Conservation (phyloP, 2,797 vertebrate species). For the Gambusia yucatana region DNA sequence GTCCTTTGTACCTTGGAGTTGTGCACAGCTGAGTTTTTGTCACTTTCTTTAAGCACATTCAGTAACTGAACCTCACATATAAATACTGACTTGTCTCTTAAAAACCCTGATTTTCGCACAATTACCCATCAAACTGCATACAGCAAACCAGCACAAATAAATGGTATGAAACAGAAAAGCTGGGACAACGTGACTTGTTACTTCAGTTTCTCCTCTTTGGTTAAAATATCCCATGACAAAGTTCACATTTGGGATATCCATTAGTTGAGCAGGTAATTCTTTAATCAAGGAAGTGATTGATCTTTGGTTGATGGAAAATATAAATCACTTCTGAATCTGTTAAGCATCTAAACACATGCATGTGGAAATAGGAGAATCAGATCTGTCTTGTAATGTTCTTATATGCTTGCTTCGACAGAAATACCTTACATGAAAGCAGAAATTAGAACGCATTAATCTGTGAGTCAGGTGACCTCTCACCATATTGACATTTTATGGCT, state of each 20-base stretch:
- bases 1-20: too few species aligned
- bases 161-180: background rate
- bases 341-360: background rate
- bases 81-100: background rate
- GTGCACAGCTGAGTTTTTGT: too few species aligned
- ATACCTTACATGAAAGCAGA: background rate
- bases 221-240: background rate
- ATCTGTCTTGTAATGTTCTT: background rate
- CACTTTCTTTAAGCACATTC: too few species aligned
- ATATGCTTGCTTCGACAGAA: background rate
- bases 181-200: background rate
- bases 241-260: background rate
- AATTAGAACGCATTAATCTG: background rate
- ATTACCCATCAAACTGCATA: background rate
- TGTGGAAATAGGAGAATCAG: background rate
- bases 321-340: background rate
- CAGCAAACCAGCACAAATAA: background rate
- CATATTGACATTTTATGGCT: slow-evolving; percentile 7
- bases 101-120: background rate
- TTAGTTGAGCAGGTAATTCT: background rate
- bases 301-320: background rate
- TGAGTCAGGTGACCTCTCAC: slow-evolving; percentile 3
- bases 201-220: background rate
- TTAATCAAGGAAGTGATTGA: background rate
- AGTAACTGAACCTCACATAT: background rate